Conservation (phyloP, 2,113 vertebrate species). For the Symphodus melops region DNA sequence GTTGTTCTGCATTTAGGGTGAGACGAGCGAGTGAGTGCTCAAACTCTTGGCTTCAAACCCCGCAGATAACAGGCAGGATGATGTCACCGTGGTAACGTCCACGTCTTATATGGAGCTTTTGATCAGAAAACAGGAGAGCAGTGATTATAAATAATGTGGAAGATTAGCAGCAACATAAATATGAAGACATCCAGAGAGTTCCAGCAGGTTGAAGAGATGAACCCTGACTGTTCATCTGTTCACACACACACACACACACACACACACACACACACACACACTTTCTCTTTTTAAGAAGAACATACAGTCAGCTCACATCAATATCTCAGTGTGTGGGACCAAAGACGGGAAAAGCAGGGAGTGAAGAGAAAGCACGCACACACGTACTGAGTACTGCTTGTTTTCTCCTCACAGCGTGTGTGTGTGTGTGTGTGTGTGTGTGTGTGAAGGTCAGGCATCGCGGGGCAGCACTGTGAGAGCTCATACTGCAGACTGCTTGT, state of each 20-base stretch:
- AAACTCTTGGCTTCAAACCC: no score
- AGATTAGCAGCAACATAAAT: no score
- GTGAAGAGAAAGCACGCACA: neutral
- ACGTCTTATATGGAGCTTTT: no score
- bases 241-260: constrained; percentile 9
- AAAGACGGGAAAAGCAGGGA: constrained; percentile 17
- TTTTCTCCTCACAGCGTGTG: neutral
- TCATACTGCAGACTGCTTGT: constrained; percentile 5
- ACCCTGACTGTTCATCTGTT: constrained; percentile 11
- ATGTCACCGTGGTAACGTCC: no score
- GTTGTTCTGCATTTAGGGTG: no score
- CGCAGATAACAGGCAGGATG: no score
- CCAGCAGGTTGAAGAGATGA: constrained; percentile 1
- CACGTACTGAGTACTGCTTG: neutral
- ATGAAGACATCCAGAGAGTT: neutral
- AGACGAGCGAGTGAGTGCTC: no score
- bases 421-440: constrained; percentile 23
- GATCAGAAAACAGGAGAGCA: no score
- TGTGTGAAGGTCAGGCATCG: constrained; percentile 28
- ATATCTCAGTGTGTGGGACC: constrained; percentile 49
- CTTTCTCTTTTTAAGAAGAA: neutral
- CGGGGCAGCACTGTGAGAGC: neutral
- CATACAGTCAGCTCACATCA: constrained; percentile 41
- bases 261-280: neutral
- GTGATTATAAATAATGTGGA: no score